Base-by-base conservation (phyloP, 1,140 invertebrate genomes). In the Lepidurus apus region DNA sequence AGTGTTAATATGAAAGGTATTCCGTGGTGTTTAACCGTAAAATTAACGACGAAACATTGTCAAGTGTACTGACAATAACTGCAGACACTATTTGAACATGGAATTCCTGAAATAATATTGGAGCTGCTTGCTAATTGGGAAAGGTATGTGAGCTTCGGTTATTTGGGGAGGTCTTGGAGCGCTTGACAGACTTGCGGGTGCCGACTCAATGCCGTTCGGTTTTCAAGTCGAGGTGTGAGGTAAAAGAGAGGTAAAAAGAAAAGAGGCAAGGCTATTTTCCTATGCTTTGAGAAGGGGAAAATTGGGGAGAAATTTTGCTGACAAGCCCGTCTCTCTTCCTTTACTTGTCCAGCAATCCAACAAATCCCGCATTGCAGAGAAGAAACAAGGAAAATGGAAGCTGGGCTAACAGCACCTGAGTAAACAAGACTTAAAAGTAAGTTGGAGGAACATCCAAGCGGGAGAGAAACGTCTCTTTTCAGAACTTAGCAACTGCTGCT, bases 281-380 rank as follows among this genome's bases (percentile, higher is more conserved):
- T 65, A 21, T 21, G 21, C 8, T 13, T 21, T 21, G 53, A 65
- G 53, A 65, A 65, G 53, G 34, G 34, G 53, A 1, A 65, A 65
- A 65, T 65, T 65, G 53, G 53, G 53, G 21, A 65, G 53, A 65
- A 21, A n/a, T 65, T 65, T 65, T 65, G 53, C 53, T 65, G 53
- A 65, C 53, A 65, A 65, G 53, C n/a, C 47, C 53, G 17, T 65
- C 21, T 21, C 21, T 65, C 17, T 65, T 65, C 17, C 53, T 65
- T 65, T 34, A 34, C 34, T 34, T 34, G 34, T 65, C 53, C 53
- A 65, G 21, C n/a, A 65, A 65, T 65, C 17, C n/a, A 7, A 4
- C 47, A 65, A 26, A 65, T 65, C 47, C 47, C 13, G 47, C 47
- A 11, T 13, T 65, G 47, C 1, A 65, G 53, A 65, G 53, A 13